These are phyloP conservation scores for Minunthozetes semirufus DNA, from an alignment of 2,888 invertebrate species.

Conservation along the genomic window DNA sequence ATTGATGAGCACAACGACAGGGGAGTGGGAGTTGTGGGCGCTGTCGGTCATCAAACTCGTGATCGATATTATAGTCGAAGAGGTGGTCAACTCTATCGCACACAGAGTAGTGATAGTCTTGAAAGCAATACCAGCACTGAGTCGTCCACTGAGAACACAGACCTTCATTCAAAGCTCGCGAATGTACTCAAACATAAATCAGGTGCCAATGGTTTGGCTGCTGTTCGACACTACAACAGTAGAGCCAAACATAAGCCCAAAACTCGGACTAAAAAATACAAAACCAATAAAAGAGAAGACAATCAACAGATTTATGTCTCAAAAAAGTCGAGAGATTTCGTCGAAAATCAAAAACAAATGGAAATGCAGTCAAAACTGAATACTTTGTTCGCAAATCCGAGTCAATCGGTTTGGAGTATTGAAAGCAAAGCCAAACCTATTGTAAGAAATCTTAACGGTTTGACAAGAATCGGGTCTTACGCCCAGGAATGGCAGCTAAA, in stretches of 20 bases:
- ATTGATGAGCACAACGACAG: conserved; percentile 13
- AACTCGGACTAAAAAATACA: conserved; percentile 1
- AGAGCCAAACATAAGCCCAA: conserved; percentile 3
- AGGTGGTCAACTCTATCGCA: background rate
- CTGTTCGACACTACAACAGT: background rate
- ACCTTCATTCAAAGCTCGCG: background rate
- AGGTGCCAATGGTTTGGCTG: background rate
- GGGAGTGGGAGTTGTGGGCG: background rate
- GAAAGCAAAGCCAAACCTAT: conserved; percentile 9
- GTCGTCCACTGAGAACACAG: background rate
- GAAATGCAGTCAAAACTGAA: background rate
- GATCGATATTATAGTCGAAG: background rate
- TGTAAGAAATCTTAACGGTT: background rate
- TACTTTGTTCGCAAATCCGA: conserved; percentile 10
- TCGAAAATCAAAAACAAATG: background rate
- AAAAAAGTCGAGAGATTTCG: background rate
- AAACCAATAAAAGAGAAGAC: background rate
- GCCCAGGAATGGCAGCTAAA: conserved; percentile 24
- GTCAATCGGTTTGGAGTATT: conserved; percentile 29
- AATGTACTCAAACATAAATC: background rate
- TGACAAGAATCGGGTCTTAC: conserved; percentile 7
- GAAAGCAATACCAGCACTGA: conserved; percentile 8
- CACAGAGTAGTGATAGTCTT: conserved; percentile 22
- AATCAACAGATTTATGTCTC: background rate
- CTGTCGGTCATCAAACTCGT: background rate